phyloP scores from a whole-genome alignment of 2,888 invertebrate genomes.

The Lepas anatifera region DNA sequence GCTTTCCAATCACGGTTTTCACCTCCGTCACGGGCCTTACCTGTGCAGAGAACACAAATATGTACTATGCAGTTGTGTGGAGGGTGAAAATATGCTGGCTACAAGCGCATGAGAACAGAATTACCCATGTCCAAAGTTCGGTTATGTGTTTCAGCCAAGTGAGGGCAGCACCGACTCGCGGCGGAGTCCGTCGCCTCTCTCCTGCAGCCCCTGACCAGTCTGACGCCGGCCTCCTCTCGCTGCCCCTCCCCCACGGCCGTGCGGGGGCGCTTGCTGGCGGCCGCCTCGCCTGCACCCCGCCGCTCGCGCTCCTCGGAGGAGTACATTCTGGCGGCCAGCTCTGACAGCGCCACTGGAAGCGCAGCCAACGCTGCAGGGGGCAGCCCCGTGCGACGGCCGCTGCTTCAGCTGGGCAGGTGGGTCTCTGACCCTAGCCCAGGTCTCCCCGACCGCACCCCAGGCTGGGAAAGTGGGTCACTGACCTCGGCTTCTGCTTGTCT shows the following conservation, averaged over 20 bases:
- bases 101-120: too few relatives aligned
- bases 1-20: too few relatives aligned
- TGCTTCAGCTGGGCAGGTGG: too few relatives aligned
- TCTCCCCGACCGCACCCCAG: too few relatives aligned
- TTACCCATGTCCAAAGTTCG: too few relatives aligned
- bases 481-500: too few relatives aligned
- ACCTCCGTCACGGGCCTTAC: too few relatives aligned
- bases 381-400: slow-evolving; percentile 19
- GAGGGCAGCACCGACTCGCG: slow-evolving; percentile 6
- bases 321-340: slow-evolving; percentile 12
- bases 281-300: slow-evolving; percentile 11
- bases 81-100: too few relatives aligned
- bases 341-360: neutral
- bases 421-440: slow-evolving; percentile 23
- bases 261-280: neutral
- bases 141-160: neutral
- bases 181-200: slow-evolving; percentile 10
- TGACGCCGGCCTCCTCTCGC: slow-evolving; percentile 1
- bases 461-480: too few relatives aligned
- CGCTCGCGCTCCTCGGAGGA: slow-evolving; percentile 4
- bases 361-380: too few relatives aligned
- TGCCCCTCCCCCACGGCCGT: slow-evolving; percentile 5
- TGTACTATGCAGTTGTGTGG: too few relatives aligned
- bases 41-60: too few relatives aligned
- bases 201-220: slow-evolving; percentile 4